Evolutionary conservation across 2,888 invertebrate species (phyloP).

Genomic region (Proisotoma minuta): DNA sequence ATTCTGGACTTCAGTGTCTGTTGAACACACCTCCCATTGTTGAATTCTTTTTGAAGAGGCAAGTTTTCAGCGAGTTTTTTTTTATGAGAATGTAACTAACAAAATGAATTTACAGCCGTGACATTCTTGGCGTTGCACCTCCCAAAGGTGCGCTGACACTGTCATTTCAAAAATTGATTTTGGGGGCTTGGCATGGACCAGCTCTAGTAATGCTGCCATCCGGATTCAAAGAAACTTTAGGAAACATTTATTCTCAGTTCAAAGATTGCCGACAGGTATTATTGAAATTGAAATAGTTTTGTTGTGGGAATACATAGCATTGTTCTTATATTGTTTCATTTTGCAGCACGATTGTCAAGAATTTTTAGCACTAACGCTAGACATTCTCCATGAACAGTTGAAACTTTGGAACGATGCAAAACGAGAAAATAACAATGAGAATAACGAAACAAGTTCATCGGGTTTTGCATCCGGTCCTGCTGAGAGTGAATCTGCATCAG

Average conservation of each 20-base stretch:
- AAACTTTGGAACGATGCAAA: constrained; percentile 49
- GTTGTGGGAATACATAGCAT: too few species aligned
- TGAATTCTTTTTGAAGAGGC: constrained; percentile 54
- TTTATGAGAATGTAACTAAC: background rate
- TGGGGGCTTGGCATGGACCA: constrained; percentile 40
- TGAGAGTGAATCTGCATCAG: background rate
- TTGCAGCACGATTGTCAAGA: constrained; percentile 64
- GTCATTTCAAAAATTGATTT: constrained; percentile 6
- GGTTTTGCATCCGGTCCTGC: background rate
- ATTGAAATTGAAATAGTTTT: background rate
- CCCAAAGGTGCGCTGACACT: background rate
- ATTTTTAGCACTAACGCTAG: constrained; percentile 60
- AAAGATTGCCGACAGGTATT: constrained; percentile 60
- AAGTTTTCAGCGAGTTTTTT: background rate
- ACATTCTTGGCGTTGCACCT: background rate
- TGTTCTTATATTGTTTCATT: too few species aligned
- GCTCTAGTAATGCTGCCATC: constrained; percentile 27
- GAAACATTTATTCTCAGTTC: constrained; percentile 59
- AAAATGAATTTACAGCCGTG: background rate
- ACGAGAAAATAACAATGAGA: background rate
- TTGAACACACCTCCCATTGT: constrained; percentile 57
- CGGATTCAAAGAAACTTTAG: constrained; percentile 60
- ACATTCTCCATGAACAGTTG: constrained; percentile 61
- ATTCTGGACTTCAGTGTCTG: constrained; percentile 58
- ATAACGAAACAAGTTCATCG: background rate